Conservation (phyloP, 2,113 vertebrate genomes). For the Nycticryphes semicollaris region DNA sequence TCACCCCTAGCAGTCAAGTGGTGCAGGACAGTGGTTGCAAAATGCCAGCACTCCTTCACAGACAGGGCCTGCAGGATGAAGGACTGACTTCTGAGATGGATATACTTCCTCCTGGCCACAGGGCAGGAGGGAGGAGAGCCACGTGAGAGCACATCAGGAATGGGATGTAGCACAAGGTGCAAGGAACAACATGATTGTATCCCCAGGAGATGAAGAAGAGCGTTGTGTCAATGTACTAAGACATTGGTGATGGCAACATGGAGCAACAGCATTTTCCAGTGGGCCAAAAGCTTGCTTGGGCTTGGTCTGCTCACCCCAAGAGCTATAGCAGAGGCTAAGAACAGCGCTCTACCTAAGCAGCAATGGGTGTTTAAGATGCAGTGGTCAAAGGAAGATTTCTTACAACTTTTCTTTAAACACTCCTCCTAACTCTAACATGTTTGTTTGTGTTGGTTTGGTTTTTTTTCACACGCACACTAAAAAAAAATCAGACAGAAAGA, state of each 20-base stretch:
- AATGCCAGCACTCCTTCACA: neutral
- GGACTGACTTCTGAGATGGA: neutral
- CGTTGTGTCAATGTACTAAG: neutral
- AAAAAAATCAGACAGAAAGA: neutral
- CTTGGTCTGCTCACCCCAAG: neutral
- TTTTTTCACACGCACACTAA: neutral
- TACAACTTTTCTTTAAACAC: neutral
- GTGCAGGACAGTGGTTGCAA: neutral
- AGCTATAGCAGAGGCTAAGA: neutral
- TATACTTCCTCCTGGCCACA: neutral
- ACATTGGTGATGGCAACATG: accelerated
- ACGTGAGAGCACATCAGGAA: neutral
- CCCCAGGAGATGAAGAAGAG: neutral
- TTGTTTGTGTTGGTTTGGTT: neutral
- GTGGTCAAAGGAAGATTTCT: neutral
- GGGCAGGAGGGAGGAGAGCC: neutral
- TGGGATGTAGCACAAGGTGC: neutral
- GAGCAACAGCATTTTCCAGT: neutral
- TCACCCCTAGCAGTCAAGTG: neutral
- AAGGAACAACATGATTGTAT: accelerated
- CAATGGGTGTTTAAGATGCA: neutral
- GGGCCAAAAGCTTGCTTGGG: neutral
- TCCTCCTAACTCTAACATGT: neutral
- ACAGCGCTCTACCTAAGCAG: neutral
- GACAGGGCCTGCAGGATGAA: neutral